Evolutionary conservation across 2,888 invertebrate species (phyloP).

Genomic region (Catonia carolina): DNA sequence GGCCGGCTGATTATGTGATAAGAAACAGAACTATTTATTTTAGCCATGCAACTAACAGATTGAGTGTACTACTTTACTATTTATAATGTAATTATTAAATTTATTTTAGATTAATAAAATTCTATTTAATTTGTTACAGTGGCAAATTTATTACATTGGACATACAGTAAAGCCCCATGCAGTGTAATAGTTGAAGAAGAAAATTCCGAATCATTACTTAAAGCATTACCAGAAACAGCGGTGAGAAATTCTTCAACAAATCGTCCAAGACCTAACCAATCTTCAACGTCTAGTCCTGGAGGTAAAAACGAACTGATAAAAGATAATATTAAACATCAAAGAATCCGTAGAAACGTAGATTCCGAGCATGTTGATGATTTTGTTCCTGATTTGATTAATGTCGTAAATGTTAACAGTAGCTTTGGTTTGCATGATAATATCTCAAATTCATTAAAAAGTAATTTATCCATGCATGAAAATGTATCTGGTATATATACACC

Average conservation of each 20-base stretch:
- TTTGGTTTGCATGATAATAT: slow-evolving; percentile 20
- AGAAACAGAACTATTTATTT: too few relatives aligned
- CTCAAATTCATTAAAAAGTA: too few relatives aligned
- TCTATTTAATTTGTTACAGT: slow-evolving; percentile 56
- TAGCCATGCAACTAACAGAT: too few relatives aligned
- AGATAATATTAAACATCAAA: slow-evolving; percentile 27
- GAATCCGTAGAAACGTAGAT: slow-evolving; percentile 61
- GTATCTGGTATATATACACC: background rate
- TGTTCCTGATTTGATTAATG: slow-evolving; percentile 30
- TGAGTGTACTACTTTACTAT: too few relatives aligned
- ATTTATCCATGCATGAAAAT: background rate
- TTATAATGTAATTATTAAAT: too few relatives aligned
- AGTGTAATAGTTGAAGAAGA: slow-evolving; percentile 62
- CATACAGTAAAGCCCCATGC: slow-evolving; percentile 76
- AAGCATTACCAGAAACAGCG: slow-evolving; percentile 25
- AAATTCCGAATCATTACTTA: slow-evolving; percentile 29
- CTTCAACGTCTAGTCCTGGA: slow-evolving; percentile 49
- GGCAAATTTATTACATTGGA: slow-evolving; percentile 77
- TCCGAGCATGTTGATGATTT: slow-evolving; percentile 49
- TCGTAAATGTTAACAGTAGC: slow-evolving; percentile 36
- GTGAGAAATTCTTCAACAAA: slow-evolving; percentile 45
- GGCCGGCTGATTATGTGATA: too few relatives aligned
- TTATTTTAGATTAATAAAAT: too few relatives aligned
- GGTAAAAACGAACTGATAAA: slow-evolving; percentile 42
- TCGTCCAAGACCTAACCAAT: slow-evolving; percentile 50